phyloP scores from a whole-genome alignment of 2,797 vertebrate species.

The Capromys pilorides region DNA sequence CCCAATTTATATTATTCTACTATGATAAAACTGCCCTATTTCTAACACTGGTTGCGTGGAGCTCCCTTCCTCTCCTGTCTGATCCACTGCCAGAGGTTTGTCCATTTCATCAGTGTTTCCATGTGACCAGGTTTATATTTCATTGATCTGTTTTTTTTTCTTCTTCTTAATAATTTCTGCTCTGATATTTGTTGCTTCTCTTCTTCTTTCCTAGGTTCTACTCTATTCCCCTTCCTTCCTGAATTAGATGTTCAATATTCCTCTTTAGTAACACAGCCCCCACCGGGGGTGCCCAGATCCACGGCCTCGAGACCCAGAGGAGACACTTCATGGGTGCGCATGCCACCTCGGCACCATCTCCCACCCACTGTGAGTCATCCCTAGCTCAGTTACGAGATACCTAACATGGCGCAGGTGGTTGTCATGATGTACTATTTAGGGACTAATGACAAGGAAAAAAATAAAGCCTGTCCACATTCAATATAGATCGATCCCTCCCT shows the following conservation, averaged over 20 bases:
- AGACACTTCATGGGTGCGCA: background rate
- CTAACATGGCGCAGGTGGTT: background rate
- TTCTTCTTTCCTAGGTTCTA: background rate
- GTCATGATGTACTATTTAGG: background rate
- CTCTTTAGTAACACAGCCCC: background rate
- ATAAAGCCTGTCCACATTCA: background rate
- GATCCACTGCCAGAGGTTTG: background rate
- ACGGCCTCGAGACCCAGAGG: background rate
- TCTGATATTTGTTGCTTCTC: background rate
- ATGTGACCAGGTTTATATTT: background rate
- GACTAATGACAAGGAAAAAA: background rate
- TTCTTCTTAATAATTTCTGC: background rate
- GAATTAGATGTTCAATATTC: background rate
- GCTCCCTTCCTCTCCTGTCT: conserved; percentile 26
- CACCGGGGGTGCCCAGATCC: background rate
- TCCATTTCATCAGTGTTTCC: conserved; percentile 21
- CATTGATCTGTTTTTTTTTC: background rate
- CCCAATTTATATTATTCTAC: background rate
- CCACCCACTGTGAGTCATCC: accelerated
- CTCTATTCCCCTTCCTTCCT: background rate
- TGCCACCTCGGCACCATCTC: background rate
- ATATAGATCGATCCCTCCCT: background rate
- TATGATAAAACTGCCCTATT: background rate
- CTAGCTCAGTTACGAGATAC: background rate
- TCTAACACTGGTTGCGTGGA: background rate